These are phyloP conservation scores for Congeria kusceri DNA, from an alignment of 2,888 invertebrate species.

Conservation along the genomic window DNA sequence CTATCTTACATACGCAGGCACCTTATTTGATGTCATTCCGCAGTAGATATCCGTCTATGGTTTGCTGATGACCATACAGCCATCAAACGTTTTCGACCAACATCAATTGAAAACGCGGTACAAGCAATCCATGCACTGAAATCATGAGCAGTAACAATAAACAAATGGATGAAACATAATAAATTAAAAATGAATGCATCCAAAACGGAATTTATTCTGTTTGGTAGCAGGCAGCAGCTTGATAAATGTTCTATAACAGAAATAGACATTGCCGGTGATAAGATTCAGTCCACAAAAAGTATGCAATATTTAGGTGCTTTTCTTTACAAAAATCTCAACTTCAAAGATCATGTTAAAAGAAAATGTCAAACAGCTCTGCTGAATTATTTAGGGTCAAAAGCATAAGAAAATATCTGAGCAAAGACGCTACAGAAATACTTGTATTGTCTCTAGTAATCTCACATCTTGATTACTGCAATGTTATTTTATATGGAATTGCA, in stretches of 20 bases:
- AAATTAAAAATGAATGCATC: slow-evolving; percentile 1
- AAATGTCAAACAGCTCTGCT: slow-evolving; percentile 33
- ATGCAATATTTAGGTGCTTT: neutral
- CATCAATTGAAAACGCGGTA: too few relatives aligned
- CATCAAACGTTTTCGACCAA: slow-evolving; percentile 11
- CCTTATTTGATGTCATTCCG: neutral
- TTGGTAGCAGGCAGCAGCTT: neutral
- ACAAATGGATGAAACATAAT: neutral
- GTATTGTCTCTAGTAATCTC: slow-evolving; percentile 31
- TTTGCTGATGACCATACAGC: slow-evolving; percentile 35
- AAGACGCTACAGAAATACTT: slow-evolving; percentile 30
- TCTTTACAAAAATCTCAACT: neutral
- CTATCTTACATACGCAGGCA: neutral
- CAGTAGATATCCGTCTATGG: slow-evolving; percentile 27
- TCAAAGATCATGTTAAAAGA: slow-evolving; percentile 22
- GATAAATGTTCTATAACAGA: neutral
- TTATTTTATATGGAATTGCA: slow-evolving; percentile 34
- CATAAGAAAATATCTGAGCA: slow-evolving; percentile 26
- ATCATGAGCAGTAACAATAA: neutral
- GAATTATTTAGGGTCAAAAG: slow-evolving; percentile 38
- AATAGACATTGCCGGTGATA: neutral
- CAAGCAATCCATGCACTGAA: neutral
- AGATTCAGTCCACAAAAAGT: neutral
- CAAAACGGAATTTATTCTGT: neutral
- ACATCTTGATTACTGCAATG: slow-evolving; percentile 38